phyloP scores from a whole-genome alignment of 2,113 vertebrate species.

The Perognathus longimembris region DNA sequence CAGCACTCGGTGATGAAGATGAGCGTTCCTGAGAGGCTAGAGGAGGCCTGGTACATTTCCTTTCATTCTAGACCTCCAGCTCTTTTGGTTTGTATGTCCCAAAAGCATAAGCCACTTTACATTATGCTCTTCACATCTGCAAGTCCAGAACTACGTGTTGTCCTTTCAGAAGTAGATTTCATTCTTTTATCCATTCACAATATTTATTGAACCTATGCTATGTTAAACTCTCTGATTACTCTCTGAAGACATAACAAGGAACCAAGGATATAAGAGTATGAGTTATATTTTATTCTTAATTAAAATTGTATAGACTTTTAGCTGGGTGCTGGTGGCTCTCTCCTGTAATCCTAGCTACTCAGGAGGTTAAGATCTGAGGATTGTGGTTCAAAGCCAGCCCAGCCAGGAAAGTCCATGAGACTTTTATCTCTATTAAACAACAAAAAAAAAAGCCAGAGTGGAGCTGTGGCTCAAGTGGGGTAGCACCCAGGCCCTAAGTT shows the following conservation, averaged over 20 bases:
- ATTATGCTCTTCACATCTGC: neutral
- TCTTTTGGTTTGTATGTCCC: neutral
- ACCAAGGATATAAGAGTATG: neutral
- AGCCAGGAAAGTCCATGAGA: too few relatives aligned
- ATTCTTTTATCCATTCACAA: neutral
- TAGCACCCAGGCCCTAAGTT: too few relatives aligned
- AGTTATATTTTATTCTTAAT: too few relatives aligned
- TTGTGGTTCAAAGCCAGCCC: too few relatives aligned
- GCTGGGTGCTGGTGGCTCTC: too few relatives aligned
- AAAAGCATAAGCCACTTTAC: neutral
- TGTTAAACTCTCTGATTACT: neutral
- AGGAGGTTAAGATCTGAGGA: too few relatives aligned
- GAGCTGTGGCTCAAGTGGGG: too few relatives aligned
- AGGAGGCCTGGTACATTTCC: conserved; percentile 34
- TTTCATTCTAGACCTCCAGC: neutral
- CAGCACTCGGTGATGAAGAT: neutral
- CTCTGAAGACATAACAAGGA: neutral
- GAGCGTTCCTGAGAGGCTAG: conserved; percentile 60
- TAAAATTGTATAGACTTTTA: too few relatives aligned
- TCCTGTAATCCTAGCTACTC: too few relatives aligned
- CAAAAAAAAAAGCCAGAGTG: too few relatives aligned
- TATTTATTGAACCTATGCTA: neutral
- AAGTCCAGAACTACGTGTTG: conserved; percentile 11
- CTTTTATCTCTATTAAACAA: too few relatives aligned
- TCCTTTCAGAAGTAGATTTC: neutral